Evolutionary conservation across 2,888 invertebrate species (phyloP), one percentile per base, ranked within the genome.

Genomic region (Galeruca laticollis): DNA sequence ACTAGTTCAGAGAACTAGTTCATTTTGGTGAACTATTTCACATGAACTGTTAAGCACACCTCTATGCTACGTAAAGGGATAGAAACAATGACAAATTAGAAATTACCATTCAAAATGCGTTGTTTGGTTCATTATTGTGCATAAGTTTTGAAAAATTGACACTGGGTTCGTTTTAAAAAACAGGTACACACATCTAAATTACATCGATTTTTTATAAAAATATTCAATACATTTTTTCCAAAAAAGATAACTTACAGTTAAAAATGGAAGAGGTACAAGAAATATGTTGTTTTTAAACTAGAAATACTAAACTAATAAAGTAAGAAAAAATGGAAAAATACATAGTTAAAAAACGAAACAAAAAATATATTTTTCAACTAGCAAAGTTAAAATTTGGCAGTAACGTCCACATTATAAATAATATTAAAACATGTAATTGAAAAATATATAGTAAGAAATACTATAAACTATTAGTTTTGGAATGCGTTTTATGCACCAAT

Each of bases 341-440:
- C 79, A 69, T 73, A 77, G 79, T 77, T 78, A 78, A 80, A 81
- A 79, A 81, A 77, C 82, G 80, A 78, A 82, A 80, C 78, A 80
- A 74, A 78, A n/a, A 78, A 82, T 82, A 82, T 76, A 80, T 71
- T 72, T 73, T 73, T 77, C n/a, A 77, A 77, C 72, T 76, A 74
- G 73, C 75, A 73, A 77, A 75, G 77, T 77, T 79, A 76, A 82
- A 84, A 83, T 82, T 75, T 83, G 84, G 84, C 84, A 84, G 84
- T 84, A 82, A 81, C 78, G 80, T 81, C 82, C 75, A 71, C 75
- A 80, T 75, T 78, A 79, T 77, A 75, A 77, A 76, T 70, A 60
- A 72, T 75, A 76, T 73, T 73, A 76, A 73, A 72, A 76, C 77
- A 77, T 76, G 75, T 75, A 78, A 75, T 77, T 75, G 75, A 60